Conservation (phyloP, 1,140 invertebrate species). For the Andricus grossulariae region DNA sequence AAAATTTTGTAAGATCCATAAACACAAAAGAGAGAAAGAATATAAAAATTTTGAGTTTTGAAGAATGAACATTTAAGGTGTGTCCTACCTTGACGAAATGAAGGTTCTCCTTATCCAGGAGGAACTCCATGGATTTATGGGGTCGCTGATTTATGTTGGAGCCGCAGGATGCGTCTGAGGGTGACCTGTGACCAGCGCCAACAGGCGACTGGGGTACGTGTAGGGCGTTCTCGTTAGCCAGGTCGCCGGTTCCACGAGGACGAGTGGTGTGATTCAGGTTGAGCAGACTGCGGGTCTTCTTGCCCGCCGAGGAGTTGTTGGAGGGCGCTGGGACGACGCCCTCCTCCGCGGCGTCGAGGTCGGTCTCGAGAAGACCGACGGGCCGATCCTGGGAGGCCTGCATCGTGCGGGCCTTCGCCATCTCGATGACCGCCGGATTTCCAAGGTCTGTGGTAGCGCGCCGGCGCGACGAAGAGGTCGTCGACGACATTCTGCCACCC, state of each 20-base stretch:
- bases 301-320: slow-evolving; percentile 75
- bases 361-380: slow-evolving; percentile 88
- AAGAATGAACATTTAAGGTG: slow-evolving; percentile 33
- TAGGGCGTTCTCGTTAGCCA: slow-evolving; percentile 68
- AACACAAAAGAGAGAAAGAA: slow-evolving; percentile 12
- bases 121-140: slow-evolving; percentile 95
- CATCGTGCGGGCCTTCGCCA: slow-evolving; percentile 75
- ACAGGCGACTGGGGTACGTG: slow-evolving; percentile 69
- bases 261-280: slow-evolving; percentile 82
- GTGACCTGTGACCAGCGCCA: slow-evolving; percentile 63
- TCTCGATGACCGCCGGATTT: slow-evolving; percentile 73
- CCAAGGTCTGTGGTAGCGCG: slow-evolving; percentile 73
- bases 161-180: slow-evolving; percentile 56
- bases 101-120: slow-evolving; percentile 92
- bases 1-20: slow-evolving; percentile 20
- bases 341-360: slow-evolving; percentile 82
- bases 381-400: slow-evolving; percentile 70
- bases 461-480: slow-evolving; percentile 69
- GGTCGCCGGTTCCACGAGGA: slow-evolving; percentile 62
- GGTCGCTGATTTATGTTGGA: slow-evolving; percentile 78
- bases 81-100: slow-evolving; percentile 82
- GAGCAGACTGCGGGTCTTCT: slow-evolving; percentile 87
- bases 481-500: slow-evolving; percentile 61
- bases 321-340: slow-evolving; percentile 65
- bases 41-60: slow-evolving; percentile 1